phyloP scores from a whole-genome alignment of 2,888 invertebrate genomes.

The Acanthosoma haemorrhoidale region DNA sequence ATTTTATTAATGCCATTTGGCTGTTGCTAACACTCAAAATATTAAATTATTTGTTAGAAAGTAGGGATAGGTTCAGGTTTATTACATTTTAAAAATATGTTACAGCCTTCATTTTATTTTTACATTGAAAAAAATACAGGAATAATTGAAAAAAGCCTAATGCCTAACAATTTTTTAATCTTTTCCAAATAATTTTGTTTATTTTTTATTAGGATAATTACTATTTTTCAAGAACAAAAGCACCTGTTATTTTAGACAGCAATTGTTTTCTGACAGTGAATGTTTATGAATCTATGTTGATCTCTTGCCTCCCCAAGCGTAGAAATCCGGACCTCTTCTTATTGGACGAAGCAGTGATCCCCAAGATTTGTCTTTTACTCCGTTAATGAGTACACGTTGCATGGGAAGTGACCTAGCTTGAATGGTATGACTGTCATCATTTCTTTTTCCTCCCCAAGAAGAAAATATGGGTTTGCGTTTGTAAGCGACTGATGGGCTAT shows the following conservation, averaged over 20 bases:
- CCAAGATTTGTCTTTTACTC: slow-evolving; percentile 30
- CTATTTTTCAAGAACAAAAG: slow-evolving; percentile 1
- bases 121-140: slow-evolving; percentile 10
- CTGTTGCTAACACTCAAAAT: slow-evolving; percentile 19
- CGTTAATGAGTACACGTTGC: slow-evolving; percentile 25
- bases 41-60: slow-evolving; percentile 13
- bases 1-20: slow-evolving; percentile 17
- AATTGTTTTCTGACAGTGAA: neutral
- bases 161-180: slow-evolving; percentile 12
- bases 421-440: slow-evolving; percentile 24
- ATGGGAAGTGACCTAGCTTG: slow-evolving; percentile 31
- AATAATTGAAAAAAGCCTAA: slow-evolving; percentile 18
- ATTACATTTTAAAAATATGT: neutral
- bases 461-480: slow-evolving; percentile 41
- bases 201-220: neutral
- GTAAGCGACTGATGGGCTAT: slow-evolving; percentile 23
- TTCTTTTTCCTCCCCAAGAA: slow-evolving; percentile 43
- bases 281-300: slow-evolving; percentile 23
- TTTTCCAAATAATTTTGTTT: neutral
- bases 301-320: slow-evolving; percentile 46
- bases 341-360: slow-evolving; percentile 34
- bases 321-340: slow-evolving; percentile 40
- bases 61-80: neutral
- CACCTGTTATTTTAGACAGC: neutral
- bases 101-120: slow-evolving; percentile 12